Evolutionary conservation across 1,140 invertebrate genomes (phyloP), one percentile per base, ranked within the genome.

Genomic region (Subanguina moxae): DNA sequence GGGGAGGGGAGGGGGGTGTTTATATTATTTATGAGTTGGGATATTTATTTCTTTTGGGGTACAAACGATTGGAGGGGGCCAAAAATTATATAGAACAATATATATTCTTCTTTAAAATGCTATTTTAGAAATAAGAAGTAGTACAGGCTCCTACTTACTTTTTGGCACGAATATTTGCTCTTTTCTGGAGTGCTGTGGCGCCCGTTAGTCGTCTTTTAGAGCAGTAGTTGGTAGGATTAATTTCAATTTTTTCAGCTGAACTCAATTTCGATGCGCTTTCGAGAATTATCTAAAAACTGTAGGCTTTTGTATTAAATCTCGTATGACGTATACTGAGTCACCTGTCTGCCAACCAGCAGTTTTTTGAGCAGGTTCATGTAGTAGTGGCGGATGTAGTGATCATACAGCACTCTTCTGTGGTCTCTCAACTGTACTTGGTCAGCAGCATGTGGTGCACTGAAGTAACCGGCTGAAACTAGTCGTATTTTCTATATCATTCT

Each of bases 371-470:
- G 43, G 43, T 73, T 72, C 58, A 72, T 73, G 15, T 72, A 45
- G 38, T 72, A 68, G 56, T 72, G 61, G 11, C 70, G 70, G 65
- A 72, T 72, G 56, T 74, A 72, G 59, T 72, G 70, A 25, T 72
- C 70, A 42, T 72, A 72, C 17, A 72, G 58, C 23, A 72, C 70
- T 13, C 71, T 19, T 58, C 58, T 32, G 28, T 72, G 62, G 43
- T 73, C 70, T 25, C 70, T 42, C 21, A 72, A 42, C 30, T 72
- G 70, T 13, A 72, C 69, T 38, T 71, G 45, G 28, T 71, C 57
- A 32, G 66, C 32, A 27, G 69, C 62, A 62, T 64, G 62, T 17
- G 19, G 42, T 5, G n/a, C 48, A 65, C 56, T 71, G 21, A 71
- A 71, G 48, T 71, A 71, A 17, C 69, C 69, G 27, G 38, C 69